Evolutionary conservation across 2,113 vertebrate genomes (phyloP).

Genomic region (Eubucco bourcierii): DNA sequence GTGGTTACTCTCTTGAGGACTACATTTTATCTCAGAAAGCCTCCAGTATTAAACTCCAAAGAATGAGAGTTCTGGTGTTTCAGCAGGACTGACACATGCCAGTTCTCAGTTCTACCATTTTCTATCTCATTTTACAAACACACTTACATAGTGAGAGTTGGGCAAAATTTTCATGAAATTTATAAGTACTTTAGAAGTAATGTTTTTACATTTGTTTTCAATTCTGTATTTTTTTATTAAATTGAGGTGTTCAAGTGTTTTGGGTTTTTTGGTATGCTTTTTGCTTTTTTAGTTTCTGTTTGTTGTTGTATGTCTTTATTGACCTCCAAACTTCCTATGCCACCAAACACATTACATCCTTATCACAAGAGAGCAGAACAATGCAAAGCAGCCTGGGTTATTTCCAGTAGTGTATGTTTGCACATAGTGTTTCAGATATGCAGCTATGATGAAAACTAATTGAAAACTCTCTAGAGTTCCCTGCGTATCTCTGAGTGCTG

Average conservation of each 20-base stretch:
- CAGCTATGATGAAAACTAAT: not conserved
- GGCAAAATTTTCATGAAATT: not conserved
- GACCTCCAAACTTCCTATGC: not conserved
- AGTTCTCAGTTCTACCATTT: not conserved
- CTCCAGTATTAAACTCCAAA: not conserved
- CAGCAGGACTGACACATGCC: not conserved
- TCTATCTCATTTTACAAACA: not conserved
- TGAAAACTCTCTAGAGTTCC: not conserved
- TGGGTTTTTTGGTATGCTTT: not conserved
- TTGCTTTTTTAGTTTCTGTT: too few species aligned
- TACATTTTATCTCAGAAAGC: not conserved
- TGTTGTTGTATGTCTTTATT: not conserved
- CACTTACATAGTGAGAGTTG: not conserved
- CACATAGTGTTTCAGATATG: not conserved
- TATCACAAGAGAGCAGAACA: not conserved
- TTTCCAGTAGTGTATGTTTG: not conserved
- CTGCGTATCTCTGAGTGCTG: not conserved
- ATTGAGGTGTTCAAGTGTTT: accelerated
- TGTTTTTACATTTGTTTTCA: not conserved
- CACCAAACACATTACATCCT: not conserved
- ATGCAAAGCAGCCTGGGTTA: not conserved
- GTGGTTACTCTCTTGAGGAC: not conserved
- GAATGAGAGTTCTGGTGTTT: not conserved
- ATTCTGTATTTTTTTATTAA: not conserved
- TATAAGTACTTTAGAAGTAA: not conserved